A percentile compares a stretch with the other conserved stretches of the same genome.
Evolutionary conservation across 2,888 invertebrate species (phyloP).

Genomic region (Calephelis perditalis): DNA sequence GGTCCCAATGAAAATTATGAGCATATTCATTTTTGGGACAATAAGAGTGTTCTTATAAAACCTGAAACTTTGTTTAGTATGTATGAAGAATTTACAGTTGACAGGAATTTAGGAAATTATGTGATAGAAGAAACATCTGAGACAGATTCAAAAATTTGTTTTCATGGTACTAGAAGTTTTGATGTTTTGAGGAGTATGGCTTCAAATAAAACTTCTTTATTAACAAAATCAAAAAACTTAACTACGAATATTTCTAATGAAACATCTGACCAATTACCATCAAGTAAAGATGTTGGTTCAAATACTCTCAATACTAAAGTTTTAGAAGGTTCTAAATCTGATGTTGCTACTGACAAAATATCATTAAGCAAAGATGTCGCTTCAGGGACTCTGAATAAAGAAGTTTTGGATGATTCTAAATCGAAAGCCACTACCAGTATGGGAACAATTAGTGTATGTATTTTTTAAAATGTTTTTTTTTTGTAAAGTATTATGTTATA

Average conservation of each 20-base stretch:
- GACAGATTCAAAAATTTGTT: conserved; percentile 15
- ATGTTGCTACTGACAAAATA: neutral
- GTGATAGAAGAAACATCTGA: conserved; percentile 14
- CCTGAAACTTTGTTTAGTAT: conserved; percentile 46
- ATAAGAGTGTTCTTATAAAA: conserved; percentile 33
- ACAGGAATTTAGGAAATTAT: conserved; percentile 18
- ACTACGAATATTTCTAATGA: neutral
- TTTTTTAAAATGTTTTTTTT: neutral
- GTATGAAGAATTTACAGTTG: conserved; percentile 47
- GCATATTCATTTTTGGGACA: conserved; percentile 56
- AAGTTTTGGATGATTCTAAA: neutral
- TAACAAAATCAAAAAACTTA: neutral
- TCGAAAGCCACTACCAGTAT: neutral
- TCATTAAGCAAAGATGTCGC: neutral
- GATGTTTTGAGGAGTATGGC: neutral
- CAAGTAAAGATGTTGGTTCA: neutral
- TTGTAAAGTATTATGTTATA: neutral
- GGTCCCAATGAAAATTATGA: conserved; percentile 42
- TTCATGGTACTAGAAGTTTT: neutral
- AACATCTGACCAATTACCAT: neutral
- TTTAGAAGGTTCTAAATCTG: neutral
- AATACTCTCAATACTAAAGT: neutral
- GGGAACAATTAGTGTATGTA: neutral
- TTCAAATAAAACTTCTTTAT: neutral
- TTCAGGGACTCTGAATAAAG: neutral